Evolutionary conservation across 2,797 vertebrate species (phyloP), one percentile per base, ranked within the genome.

Genomic region (Falco novaeseelandiae): DNA sequence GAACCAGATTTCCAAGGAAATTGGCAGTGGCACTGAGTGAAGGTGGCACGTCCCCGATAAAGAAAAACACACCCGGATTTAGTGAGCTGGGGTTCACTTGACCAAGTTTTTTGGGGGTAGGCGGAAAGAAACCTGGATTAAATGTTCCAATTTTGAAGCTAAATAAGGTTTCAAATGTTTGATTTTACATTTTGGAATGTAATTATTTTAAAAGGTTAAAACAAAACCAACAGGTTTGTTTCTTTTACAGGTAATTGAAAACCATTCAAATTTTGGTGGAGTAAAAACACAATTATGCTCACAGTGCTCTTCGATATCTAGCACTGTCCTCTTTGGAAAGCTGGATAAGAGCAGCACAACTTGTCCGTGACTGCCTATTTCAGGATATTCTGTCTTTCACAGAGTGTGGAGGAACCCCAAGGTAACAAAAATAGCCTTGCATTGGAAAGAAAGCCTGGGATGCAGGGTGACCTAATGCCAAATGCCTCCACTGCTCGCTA

Each of bases 181-280:
- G 19, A 72, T 85, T 72, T 83, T 77, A 22, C 7, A n/a, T 73
- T 77, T 70, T 26, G 14, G 26, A 73, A 62, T 55, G 34, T 67
- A 83, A 59, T 89, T 67, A 25, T 51, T 83, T 92, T 84, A 69
- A 79, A 91, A 82, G 2, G 25, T 61, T 82, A 72, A 86, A 92
- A 12, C 9, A 86, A 69, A 65, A 1, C 3, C 0, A 2, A 25
- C 3, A 63, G 0, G 0, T 71, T 83, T 52, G 1, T 51, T 83
- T 81, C 23, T 79, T 83, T 82, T 48, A 72, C 14, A 88, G 26
- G 12, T 46, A 55, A 55, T 8, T 70, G 70, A 79, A 87, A 89
- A 89, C 6, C 32, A 3, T 44, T 78, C 20, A 58, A 10, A 54
- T 61, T 76, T 54, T 61, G 0, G 0, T 88, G 76, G 32, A 36